Evolutionary conservation across 2,797 vertebrate species (phyloP).

Genomic region (Acomys russatus): DNA sequence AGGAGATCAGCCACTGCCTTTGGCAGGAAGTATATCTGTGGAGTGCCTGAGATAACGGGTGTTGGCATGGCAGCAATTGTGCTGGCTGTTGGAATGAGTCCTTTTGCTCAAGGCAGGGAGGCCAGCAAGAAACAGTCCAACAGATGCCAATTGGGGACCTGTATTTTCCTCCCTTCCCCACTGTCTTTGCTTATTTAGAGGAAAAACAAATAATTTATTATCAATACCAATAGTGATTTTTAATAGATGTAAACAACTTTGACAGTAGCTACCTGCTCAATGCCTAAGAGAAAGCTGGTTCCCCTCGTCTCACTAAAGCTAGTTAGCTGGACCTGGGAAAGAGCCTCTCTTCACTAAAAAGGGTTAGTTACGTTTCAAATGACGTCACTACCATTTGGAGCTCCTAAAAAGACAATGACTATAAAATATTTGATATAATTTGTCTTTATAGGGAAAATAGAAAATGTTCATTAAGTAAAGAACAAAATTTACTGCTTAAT

Average conservation of each 20-base stretch:
- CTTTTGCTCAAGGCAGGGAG: neutral
- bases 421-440: conserved; percentile 15
- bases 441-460: conserved; percentile 11
- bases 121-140: neutral
- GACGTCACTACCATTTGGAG: neutral
- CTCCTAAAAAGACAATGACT: neutral
- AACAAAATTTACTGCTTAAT: neutral
- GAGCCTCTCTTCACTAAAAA: neutral
- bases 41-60: neutral
- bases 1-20: neutral
- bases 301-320: neutral
- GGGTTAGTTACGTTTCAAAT: neutral
- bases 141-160: neutral
- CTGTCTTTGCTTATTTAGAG: too few species aligned
- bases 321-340: neutral
- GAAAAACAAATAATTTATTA: neutral
- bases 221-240: neutral
- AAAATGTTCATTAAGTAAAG: neutral
- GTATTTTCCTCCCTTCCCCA: too few species aligned
- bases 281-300: neutral
- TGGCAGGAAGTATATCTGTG: neutral
- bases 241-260: neutral
- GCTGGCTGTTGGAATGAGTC: neutral
- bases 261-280: neutral
- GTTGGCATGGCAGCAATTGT: neutral